Base-by-base conservation (phyloP, 2,113 vertebrate species). In the Megalops atlanticus region DNA sequence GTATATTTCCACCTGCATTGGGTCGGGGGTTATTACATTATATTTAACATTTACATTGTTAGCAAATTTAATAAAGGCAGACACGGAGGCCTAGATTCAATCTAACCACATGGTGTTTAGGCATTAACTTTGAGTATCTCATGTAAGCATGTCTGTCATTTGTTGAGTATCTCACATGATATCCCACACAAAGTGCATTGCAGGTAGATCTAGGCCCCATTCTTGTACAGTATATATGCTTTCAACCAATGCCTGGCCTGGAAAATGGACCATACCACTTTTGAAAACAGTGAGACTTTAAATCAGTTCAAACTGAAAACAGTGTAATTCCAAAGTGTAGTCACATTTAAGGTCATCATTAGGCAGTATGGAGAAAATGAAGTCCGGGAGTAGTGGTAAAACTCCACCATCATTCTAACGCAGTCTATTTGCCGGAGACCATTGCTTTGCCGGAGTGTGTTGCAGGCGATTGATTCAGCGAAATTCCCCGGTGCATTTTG, bases 381-480 rank as follows among this genome's bases (percentile, higher is more conserved):
- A 58, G 6, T n/a, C 21, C n/a, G 21, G 24, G 52, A 58, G n/a
- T 24, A 58, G 58, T 11, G n/a, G 58, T 64, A 64, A 64, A 64
- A 64, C 58, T 64, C 58, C 31, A 27, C n/a, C 27, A 64, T 64
- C 31, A 36, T 38, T 71, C 33, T 71, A 71, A 38, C 36, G 14
- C 35, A 71, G 35, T 38, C 35, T 36, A 15, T 71, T 38, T 71
- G 35, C n/a, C 36, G 33, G 12, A 64, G 58, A 64, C 58, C 58
- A 64, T 64, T 64, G 58, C 58, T 64, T 64, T 71, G 69, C 36
- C 36, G 35, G 70, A 73, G 36, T 39, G 33, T 76, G 24, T 58
- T 27, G 70, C 69, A 78, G 69, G 79, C 77, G 33, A 69, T 38
- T 83, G 76, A 79, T 39, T 82, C 69, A 10, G 36, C 8, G 35